Evolutionary conservation across 2,113 vertebrate genomes (phyloP), one percentile per base, ranked within the genome.

Genomic region (Rynchops niger): DNA sequence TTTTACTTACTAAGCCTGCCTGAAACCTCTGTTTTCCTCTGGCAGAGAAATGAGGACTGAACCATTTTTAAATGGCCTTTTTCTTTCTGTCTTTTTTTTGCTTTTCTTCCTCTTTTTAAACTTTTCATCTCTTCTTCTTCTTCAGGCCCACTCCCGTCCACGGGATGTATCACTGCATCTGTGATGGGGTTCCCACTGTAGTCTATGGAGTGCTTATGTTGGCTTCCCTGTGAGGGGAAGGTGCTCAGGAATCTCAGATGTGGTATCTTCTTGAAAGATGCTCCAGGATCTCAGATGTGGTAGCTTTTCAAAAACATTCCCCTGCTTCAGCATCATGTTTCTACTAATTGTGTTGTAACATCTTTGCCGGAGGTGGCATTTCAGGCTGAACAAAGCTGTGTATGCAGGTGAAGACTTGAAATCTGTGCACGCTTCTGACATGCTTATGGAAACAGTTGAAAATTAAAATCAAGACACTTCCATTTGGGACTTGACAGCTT

Each of bases 281-380:
- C 38, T 90, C 10, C 22, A 53, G 65, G 56, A 62, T 66, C 71
- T 82, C 61, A 65, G 76, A 29, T 61, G 36, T 13, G 12, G 5
- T 71, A 17, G 45, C 53, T 82, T 83, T 79, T 76, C n/a, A 40
- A 34, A 81, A 93, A 15, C 9, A 10, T 56, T 92, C 7, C 50
- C 12, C 8, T 2, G 1, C 58, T 87, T 90, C 34, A 70, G 34
- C 80, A 61, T 76, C 6, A 3, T 15, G 16, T 88, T 95, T 56
- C 47, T 86, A 11, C 36, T 52, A 76, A 63, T 26, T 42, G 32
- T 74, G 52, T 61, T 82, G 32, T 82, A 79, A 29, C 9, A 5
- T 63, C 81, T 71, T 94, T 90, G 40, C 22, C 36, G 87, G 88
- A 89, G 70, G 22, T 88, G 72, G 18, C 74, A 56, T 89, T 95